Evolutionary conservation across 2,113 vertebrate genomes (phyloP), one percentile per base, ranked within the genome.

Genomic region (Ctenodactylus gundi): DNA sequence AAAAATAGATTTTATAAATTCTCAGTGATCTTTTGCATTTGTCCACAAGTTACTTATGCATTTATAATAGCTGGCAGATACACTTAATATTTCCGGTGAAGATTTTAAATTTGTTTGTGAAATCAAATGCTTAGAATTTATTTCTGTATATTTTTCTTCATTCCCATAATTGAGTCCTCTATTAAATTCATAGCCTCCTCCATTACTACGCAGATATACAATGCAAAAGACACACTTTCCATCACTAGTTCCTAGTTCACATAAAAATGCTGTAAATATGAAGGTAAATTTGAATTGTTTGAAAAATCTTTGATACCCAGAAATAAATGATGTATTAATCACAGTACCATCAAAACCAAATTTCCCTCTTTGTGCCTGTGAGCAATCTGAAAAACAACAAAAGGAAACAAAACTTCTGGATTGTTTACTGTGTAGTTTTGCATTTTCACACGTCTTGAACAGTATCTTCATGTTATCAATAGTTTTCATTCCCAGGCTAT

Each of bases 271-370:
- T 87, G 25, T 81, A 94, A 94, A 78, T 94, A 87, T 81, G 44
- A 14, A 60, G 84, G 39, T 94, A 94, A 87, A 95, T 90, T 73
- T 88, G 72, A 97, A 97, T 84, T 15, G 36, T 34, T 44, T 97
- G 96, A 87, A 93, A 80, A 88, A 96, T 95, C 72, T 88, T 93
- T 94, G 46, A 12, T 92, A 94, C 73, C 34, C 75, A 62, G 97
- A 96, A 96, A 95, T 88, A 95, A 97, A 93, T 94, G 89, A 94
- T 81, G 10, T 84, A 60, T 94, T 82, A 64, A 91, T 92, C 62
- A 92, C 89, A 90, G 80, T 14, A 80, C 18, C 39, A 53, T 36
- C 76, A 86, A 49, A 95, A 95, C 73, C 75, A 91, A 96, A 83
- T 75, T 93, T 36, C 58, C 49, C 97, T 96, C 76, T 27, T 21